These are phyloP conservation scores for Zapus hudsonius DNA, from an alignment of 2,113 vertebrate genomes.

Conservation along the genomic window DNA sequence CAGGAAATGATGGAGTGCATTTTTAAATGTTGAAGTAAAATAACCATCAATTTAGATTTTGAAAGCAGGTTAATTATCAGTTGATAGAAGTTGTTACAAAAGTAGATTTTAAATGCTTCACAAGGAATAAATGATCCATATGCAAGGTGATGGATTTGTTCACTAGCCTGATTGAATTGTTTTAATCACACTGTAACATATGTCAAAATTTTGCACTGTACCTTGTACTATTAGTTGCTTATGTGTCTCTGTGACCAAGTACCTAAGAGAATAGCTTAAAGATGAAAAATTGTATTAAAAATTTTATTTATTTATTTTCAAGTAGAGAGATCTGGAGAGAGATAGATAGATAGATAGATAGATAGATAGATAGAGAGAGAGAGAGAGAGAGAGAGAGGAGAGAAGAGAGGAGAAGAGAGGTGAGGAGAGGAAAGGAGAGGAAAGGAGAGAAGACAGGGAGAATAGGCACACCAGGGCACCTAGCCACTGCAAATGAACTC, in stretches of 20 bases:
- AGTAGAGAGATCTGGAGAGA: too few species aligned
- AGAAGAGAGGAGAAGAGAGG: too few species aligned
- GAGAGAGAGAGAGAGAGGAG: too few species aligned
- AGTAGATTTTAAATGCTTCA: neutral
- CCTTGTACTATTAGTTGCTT: neutral
- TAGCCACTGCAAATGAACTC: too few species aligned
- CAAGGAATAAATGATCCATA: neutral
- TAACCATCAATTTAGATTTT: conserved; percentile 1
- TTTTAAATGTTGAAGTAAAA: conserved; percentile 39
- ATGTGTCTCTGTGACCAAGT: neutral
- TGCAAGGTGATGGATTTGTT: neutral
- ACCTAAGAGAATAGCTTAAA: neutral
- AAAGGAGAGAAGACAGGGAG: too few species aligned
- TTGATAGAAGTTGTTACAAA: neutral
- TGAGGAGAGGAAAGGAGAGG: too few species aligned
- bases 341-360: too few species aligned
- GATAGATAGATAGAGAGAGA: too few species aligned
- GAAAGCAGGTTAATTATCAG: neutral
- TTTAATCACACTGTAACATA: neutral
- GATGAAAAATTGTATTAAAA: neutral
- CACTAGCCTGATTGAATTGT: neutral
- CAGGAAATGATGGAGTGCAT: neutral
- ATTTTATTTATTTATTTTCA: too few species aligned
- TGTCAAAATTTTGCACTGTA: neutral
- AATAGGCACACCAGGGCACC: too few species aligned